These are phyloP conservation scores for Galleria mellonella DNA, from an alignment of 1,140 invertebrate genomes.

Conservation along the genomic window DNA sequence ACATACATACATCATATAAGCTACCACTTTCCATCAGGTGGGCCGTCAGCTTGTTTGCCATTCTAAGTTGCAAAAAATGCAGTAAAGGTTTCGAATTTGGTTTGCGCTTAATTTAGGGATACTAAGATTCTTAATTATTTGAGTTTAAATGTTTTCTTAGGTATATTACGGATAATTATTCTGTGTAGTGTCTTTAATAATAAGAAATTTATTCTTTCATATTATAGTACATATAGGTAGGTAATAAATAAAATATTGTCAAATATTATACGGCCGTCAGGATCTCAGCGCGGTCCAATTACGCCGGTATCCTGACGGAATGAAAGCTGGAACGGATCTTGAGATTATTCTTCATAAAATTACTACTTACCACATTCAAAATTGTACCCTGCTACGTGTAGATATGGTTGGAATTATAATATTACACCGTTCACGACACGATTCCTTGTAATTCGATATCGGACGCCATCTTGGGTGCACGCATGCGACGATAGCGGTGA, in stretches of 20 bases:
- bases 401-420: slow-evolving; percentile 6
- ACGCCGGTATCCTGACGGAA: slow-evolving; percentile 21
- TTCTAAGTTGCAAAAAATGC: too few relatives aligned
- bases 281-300: slow-evolving; percentile 18
- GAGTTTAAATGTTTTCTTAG: too few relatives aligned
- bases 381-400: background rate
- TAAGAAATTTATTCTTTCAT: too few relatives aligned
- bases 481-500: slow-evolving; percentile 13
- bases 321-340: slow-evolving; percentile 20
- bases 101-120: too few relatives aligned
- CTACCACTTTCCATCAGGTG: too few relatives aligned
- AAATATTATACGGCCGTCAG: slow-evolving; percentile 22
- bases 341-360: slow-evolving; percentile 7
- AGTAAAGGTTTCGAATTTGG: too few relatives aligned
- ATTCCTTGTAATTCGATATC: slow-evolving; percentile 19
- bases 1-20: too few relatives aligned
- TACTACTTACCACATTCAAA: background rate
- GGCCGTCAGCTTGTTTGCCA: too few relatives aligned
- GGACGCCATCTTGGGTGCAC: slow-evolving; percentile 21
- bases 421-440: background rate
- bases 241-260: slow-evolving; percentile 2
- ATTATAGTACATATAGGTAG: too few relatives aligned
- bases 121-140: too few relatives aligned
- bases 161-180: too few relatives aligned
- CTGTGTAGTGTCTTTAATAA: too few relatives aligned